Percentiles rank a stretch among this genome's conserved stretches.
Evolutionary conservation across 2,797 vertebrate genomes (phyloP).

Genomic region (Takifugu rubripes): DNA sequence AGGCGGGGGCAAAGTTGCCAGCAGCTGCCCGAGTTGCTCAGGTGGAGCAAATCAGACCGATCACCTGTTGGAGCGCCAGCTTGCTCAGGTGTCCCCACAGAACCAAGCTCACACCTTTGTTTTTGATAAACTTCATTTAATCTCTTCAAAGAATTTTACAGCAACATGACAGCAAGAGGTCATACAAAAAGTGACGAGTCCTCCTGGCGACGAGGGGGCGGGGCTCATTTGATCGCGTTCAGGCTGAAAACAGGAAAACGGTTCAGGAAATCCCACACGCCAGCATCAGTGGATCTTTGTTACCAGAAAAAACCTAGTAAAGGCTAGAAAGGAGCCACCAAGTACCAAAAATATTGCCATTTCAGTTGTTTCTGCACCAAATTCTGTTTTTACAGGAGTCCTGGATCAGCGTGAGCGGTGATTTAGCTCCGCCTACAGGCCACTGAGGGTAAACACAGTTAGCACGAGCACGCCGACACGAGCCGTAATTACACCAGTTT

Average conservation of each 20-base stretch:
- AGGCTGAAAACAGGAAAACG: background rate
- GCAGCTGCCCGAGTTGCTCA: constrained; percentile 11
- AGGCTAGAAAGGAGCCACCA: background rate
- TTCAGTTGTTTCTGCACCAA: background rate
- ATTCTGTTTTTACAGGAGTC: too few species aligned
- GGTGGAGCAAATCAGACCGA: constrained; percentile 45
- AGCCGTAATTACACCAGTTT: too few species aligned
- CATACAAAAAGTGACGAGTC: constrained; percentile 40
- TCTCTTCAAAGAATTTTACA: constrained; percentile 72
- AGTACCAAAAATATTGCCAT: background rate
- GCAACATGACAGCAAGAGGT: constrained; percentile 43
- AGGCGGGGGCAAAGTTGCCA: background rate
- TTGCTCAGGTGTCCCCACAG: background rate
- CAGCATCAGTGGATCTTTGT: background rate
- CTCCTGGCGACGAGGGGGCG: constrained; percentile 14
- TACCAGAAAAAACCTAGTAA: background rate
- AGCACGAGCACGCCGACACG: constrained; percentile 46
- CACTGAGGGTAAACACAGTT: constrained; percentile 4
- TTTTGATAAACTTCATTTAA: constrained; percentile 61
- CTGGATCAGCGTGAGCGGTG: too few species aligned
- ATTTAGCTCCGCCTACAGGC: too few species aligned
- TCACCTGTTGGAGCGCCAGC: constrained; percentile 14
- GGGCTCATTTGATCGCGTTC: background rate
- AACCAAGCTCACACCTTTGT: constrained; percentile 19
- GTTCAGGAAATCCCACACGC: background rate